Conservation (phyloP, 2,888 invertebrate species). For the Dryococelus australis region DNA sequence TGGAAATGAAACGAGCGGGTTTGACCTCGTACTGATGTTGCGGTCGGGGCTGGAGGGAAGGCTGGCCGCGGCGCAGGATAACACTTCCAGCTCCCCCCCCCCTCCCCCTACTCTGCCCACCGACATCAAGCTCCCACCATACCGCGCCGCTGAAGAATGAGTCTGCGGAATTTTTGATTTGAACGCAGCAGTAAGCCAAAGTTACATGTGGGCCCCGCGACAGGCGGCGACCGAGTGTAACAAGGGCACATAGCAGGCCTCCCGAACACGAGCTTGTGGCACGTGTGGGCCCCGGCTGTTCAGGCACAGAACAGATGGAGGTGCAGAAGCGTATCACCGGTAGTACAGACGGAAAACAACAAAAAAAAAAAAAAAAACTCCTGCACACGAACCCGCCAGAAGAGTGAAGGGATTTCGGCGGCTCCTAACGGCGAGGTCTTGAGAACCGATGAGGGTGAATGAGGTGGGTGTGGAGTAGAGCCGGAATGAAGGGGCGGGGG, state of each 20-base stretch:
- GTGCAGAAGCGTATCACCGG: too few species aligned
- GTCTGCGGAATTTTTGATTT: conserved; percentile 16
- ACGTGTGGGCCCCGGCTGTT: not conserved
- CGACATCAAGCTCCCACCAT: not conserved
- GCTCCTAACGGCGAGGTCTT: too few species aligned
- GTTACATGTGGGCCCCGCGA: conserved; percentile 5
- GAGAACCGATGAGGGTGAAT: too few species aligned
- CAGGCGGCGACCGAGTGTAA: not conserved
- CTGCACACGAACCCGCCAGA: too few species aligned
- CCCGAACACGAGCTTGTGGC: too few species aligned
- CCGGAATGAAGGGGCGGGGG: too few species aligned
- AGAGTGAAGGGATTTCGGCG: too few species aligned
- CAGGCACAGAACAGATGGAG: not conserved
- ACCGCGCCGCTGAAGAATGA: not conserved
- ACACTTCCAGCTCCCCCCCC: not conserved
- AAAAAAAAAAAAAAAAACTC: too few species aligned
- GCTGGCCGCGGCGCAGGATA: not conserved
- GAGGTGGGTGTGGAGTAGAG: too few species aligned
- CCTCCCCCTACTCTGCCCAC: too few species aligned
- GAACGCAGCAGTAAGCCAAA: conserved; percentile 7
- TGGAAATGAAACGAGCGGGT: conserved; percentile 9
- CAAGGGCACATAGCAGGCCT: not conserved
- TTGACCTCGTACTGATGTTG: not conserved
- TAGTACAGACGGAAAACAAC: too few species aligned
- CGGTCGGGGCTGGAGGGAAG: too few species aligned